phyloP scores from a whole-genome alignment of 1,140 invertebrate genomes.

The Gonatopus flavifemur region DNA sequence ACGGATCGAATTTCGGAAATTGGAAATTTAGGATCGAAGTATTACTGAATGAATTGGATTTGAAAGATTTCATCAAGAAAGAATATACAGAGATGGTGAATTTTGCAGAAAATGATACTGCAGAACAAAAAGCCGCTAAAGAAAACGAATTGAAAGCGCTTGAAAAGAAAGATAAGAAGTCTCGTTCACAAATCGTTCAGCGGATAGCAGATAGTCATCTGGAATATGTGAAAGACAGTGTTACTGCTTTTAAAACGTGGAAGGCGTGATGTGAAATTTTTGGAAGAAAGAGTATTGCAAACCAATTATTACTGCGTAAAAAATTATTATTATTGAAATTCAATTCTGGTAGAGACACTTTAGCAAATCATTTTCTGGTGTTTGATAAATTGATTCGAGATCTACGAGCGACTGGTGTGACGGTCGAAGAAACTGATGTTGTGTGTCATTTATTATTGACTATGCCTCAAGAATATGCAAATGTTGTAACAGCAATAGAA shows the following conservation, averaged over 20 bases:
- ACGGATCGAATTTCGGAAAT: slow-evolving; percentile 21
- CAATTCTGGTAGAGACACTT: slow-evolving; percentile 10
- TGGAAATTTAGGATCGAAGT: slow-evolving; percentile 26
- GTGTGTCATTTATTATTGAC: slow-evolving; percentile 24
- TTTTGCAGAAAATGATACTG: slow-evolving; percentile 2
- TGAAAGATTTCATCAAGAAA: slow-evolving; percentile 14
- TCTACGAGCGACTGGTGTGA: slow-evolving; percentile 20
- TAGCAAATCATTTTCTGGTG: slow-evolving; percentile 14
- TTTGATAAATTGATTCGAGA: too few relatives aligned
- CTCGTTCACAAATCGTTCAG: slow-evolving; percentile 1
- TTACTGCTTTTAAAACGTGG: slow-evolving; percentile 16
- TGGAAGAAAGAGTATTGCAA: slow-evolving; percentile 22
- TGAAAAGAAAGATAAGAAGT: slow-evolving; percentile 48
- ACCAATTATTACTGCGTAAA: slow-evolving; percentile 10
- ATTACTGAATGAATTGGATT: slow-evolving; percentile 14
- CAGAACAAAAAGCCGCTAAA: slow-evolving; percentile 1
- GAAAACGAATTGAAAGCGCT: neutral
- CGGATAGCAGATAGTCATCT: slow-evolving; percentile 9
- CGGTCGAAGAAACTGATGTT: slow-evolving; percentile 18
- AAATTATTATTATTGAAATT: slow-evolving; percentile 13
- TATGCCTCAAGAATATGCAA: slow-evolving; percentile 14
- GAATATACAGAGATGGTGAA: neutral
- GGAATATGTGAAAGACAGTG: slow-evolving; percentile 13
- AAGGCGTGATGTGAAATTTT: slow-evolving; percentile 13
- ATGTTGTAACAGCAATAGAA: slow-evolving; percentile 12